Evolutionary conservation across 2,113 vertebrate genomes (phyloP).

Genomic region (Scomber colias): DNA sequence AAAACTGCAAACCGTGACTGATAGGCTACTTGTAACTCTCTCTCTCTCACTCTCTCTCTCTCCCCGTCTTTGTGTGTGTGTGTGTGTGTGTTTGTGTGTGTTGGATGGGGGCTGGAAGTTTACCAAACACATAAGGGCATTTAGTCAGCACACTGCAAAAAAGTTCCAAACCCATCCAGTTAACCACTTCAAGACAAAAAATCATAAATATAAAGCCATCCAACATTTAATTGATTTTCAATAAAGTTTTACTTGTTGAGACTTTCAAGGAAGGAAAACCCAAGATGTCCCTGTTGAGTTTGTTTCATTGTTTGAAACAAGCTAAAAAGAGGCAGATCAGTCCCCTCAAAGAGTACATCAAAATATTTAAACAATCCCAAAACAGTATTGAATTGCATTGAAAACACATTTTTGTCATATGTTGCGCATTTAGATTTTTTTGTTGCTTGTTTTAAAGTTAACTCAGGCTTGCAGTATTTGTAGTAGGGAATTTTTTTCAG

Average conservation of each 20-base stretch:
- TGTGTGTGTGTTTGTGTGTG: not conserved
- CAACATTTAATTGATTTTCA: not conserved
- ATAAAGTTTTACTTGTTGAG: not conserved
- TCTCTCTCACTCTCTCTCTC: too few species aligned
- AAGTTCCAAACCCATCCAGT: not conserved
- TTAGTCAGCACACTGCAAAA: slow-evolving; percentile 31
- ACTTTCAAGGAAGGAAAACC: not conserved
- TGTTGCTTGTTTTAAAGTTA: not conserved
- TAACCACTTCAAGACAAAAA: not conserved
- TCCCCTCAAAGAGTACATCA: accelerated
- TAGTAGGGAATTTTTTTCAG: not conserved
- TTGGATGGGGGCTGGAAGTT: slow-evolving; percentile 21
- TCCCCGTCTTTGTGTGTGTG: not conserved
- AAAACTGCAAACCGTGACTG: too few species aligned
- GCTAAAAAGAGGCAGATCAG: not conserved
- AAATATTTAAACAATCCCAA: not conserved
- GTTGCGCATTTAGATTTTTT: not conserved
- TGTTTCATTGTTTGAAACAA: not conserved
- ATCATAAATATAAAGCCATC: too few species aligned
- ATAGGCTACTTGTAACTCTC: too few species aligned
- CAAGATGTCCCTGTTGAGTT: too few species aligned
- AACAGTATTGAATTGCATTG: not conserved
- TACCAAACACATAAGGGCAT: not conserved
- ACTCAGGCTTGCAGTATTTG: not conserved
- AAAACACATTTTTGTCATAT: not conserved